Evolutionary conservation across 2,888 invertebrate genomes (phyloP).

Genomic region (Diarsia rubi): DNA sequence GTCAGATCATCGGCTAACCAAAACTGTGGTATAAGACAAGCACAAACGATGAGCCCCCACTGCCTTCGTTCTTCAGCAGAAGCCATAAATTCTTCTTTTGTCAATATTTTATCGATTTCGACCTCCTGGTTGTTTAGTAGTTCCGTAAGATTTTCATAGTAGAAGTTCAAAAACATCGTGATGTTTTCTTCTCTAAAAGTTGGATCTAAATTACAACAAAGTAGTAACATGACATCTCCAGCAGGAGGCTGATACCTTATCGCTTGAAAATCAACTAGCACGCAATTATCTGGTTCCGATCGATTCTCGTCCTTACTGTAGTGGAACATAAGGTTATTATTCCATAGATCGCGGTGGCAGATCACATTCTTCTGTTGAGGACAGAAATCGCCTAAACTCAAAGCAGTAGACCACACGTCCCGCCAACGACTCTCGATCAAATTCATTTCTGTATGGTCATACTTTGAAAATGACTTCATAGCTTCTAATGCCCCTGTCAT

Average conservation of each 20-base stretch:
- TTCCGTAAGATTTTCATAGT: slow-evolving; percentile 87
- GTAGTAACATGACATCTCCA: slow-evolving; percentile 91
- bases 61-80: slow-evolving; percentile 87
- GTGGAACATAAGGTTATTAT: slow-evolving; percentile 92
- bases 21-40: slow-evolving; percentile 88
- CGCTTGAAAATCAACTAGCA: slow-evolving; percentile 93
- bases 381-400: slow-evolving; percentile 76
- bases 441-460: slow-evolving; percentile 68
- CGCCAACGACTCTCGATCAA: slow-evolving; percentile 78
- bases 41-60: slow-evolving; percentile 90
- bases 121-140: slow-evolving; percentile 83
- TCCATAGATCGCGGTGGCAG: slow-evolving; percentile 92
- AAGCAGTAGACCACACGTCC: slow-evolving; percentile 77
- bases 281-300: slow-evolving; percentile 88
- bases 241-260: slow-evolving; percentile 92
- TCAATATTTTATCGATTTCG: slow-evolving; percentile 80
- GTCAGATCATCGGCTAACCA: slow-evolving; percentile 89
- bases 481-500: slow-evolving; percentile 81
- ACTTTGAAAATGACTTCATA: slow-evolving; percentile 79
- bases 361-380: slow-evolving; percentile 87
- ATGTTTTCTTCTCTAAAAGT: slow-evolving; percentile 88
- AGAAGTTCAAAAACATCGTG: slow-evolving; percentile 88
- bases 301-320: slow-evolving; percentile 71
- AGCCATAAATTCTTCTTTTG: slow-evolving; percentile 82
- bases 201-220: slow-evolving; percentile 89